Conservation (phyloP, 1,140 invertebrate species). For the Doryteuthis pealeii region DNA sequence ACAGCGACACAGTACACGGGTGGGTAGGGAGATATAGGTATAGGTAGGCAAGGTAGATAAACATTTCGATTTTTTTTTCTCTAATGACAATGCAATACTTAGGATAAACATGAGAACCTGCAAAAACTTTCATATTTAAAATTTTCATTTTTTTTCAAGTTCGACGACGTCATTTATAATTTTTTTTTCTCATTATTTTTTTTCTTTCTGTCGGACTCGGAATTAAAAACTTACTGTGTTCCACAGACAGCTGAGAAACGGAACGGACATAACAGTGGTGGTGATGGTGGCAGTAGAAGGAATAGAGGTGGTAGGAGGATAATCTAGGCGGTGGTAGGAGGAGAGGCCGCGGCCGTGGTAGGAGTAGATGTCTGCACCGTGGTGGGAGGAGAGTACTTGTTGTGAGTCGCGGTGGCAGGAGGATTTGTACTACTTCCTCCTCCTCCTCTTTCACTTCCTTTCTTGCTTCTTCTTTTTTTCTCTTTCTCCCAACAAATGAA, state of each 20-base stretch:
- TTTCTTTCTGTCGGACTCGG: no score
- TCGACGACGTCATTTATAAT: no score
- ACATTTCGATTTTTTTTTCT: no score
- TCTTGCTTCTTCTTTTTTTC: neutral
- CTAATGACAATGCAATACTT: no score
- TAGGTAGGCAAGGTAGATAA: no score
- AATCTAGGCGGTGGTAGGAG: neutral
- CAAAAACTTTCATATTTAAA: no score
- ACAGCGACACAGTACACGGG: no score
- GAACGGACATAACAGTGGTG: neutral
- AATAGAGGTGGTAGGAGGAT: neutral
- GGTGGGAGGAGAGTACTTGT: neutral
- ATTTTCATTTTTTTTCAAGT: no score
- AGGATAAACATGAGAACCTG: no score
- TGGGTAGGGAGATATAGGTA: no score
- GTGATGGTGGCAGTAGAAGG: neutral
- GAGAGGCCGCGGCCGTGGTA: neutral
- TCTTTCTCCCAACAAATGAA: neutral
- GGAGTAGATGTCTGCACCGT: neutral
- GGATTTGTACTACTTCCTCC: neutral
- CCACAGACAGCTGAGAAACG: constrained; percentile 9
- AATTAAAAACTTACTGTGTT: constrained; percentile 3
- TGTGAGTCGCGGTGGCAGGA: neutral
- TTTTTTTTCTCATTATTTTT: no score
- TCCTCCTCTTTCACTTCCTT: neutral